These are phyloP conservation scores for Takifugu bimaculatus DNA, from an alignment of 2,113 vertebrate species.

Conservation along the genomic window DNA sequence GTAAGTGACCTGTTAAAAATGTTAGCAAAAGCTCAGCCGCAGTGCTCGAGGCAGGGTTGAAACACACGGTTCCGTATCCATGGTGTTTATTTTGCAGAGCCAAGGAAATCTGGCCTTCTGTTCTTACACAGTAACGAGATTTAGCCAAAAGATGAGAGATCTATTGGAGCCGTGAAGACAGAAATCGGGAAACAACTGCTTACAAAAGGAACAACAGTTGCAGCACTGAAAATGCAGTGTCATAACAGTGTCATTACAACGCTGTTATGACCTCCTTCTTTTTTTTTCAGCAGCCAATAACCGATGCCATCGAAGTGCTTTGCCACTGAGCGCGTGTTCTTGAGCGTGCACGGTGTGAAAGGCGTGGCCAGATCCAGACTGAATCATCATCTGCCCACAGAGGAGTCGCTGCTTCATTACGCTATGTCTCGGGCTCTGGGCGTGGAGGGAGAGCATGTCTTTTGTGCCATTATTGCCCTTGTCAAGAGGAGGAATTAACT, in stretches of 20 bases:
- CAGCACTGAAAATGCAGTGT: too few relatives aligned
- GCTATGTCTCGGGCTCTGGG: neutral
- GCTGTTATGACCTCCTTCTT: constrained; percentile 17
- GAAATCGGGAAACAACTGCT: too few relatives aligned
- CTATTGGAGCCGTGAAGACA: too few relatives aligned
- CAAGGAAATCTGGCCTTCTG: neutral
- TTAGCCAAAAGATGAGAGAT: too few relatives aligned
- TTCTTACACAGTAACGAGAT: constrained; percentile 10
- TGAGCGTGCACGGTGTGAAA: neutral
- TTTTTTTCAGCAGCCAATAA: constrained; percentile 13
- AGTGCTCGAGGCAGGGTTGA: neutral
- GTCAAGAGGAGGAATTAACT: too few relatives aligned
- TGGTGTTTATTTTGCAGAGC: constrained; percentile 7
- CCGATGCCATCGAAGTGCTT: constrained; percentile 17
- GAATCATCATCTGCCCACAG: neutral
- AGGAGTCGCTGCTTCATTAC: neutral
- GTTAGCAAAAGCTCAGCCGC: neutral
- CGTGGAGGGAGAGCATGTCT: neutral
- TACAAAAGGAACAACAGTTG: too few relatives aligned
- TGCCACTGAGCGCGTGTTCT: neutral
- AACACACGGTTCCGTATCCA: neutral
- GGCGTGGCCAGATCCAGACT: neutral
- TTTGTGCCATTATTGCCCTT: neutral
- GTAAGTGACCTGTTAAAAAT: constrained; percentile 7
- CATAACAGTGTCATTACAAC: neutral